Base-by-base conservation (phyloP, 2,113 vertebrate genomes). In the Corythaixoides concolor region DNA sequence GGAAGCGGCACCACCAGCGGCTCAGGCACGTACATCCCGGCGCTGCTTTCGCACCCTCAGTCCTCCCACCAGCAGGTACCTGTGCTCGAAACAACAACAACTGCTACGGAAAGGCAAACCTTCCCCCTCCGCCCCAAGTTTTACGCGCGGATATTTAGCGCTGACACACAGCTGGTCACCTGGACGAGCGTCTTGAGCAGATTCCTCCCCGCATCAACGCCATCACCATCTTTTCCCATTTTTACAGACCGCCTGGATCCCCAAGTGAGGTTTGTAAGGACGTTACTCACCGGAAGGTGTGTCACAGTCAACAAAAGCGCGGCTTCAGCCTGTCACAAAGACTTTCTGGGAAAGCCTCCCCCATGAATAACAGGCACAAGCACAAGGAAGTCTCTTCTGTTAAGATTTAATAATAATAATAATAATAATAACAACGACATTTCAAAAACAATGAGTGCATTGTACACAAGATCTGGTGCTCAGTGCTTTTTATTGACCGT, bases 401-500 rank as follows among this genome's bases (percentile, higher is more conserved):
- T 93, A 89, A 94, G 95, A 64, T 85, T 96, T 95, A 97, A 97
- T 97, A 95, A 95, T 94, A 91, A 89, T 79, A 63, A 94, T 91
- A 52, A 94, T 60, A 77, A 85, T 70, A 66, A 94, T 83, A 78
- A 93, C 47, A 67, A 84, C 47, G 91, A 96, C 86, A 82, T 95
- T 96, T 96, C 95, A 85, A 93, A 94, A 97, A 87, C 53, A 95
- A 85, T 10, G 90, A 88, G 97, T 93, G 96, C 89, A 49, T 94
- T 88, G 84, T 74, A 97, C 95, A 81, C 77, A 30, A 82, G 68
- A 47, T 85, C 96, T 59, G 84, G 30, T 91, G 53, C 82, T 85
- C 97, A 91, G 97, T 95, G 98, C 96, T 96, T 92, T 72, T 96
- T 83, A 72, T 91, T 96, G 95, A 98, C 96, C 86, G 3, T 93